Conservation (phyloP, 2,113 vertebrate species). For the Fulica atra region DNA sequence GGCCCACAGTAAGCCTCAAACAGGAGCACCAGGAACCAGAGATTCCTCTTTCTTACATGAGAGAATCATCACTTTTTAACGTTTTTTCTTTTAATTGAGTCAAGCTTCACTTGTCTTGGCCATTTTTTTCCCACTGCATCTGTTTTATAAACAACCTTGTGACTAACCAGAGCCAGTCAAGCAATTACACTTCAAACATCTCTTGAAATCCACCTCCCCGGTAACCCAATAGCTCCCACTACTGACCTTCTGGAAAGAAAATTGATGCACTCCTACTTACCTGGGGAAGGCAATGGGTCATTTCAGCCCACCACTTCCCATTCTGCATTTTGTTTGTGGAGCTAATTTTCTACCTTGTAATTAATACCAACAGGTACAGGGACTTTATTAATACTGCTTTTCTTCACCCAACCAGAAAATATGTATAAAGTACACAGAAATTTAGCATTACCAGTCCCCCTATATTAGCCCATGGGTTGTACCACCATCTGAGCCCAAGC, state of each 20-base stretch:
- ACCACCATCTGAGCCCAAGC: not conserved
- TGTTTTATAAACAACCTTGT: not conserved
- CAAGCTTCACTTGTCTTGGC: not conserved
- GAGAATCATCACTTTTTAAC: not conserved
- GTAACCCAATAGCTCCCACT: conserved; percentile 45
- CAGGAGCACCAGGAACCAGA: not conserved
- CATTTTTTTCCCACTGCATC: not conserved
- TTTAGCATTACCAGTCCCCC: not conserved
- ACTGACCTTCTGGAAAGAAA: conserved; percentile 46
- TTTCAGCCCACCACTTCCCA: not conserved
- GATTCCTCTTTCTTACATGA: fast-evolving
- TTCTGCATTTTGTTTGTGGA: not conserved
- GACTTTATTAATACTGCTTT: not conserved
- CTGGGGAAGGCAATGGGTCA: not conserved
- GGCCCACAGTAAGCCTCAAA: not conserved
- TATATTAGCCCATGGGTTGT: not conserved
- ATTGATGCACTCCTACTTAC: not conserved
- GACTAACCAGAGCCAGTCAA: conserved; percentile 18
- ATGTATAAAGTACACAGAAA: not conserved
- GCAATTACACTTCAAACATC: not conserved
- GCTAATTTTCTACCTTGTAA: not conserved
- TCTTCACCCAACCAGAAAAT: not conserved
- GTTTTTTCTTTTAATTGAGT: not conserved
- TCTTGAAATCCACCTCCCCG: conserved; percentile 15
- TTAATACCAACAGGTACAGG: not conserved